Evolutionary conservation across 30 jellyfish, hydroid and myxozoan species (phyloP), one percentile per base, ranked within the genome.

Genomic region (Aurelia sp.): DNA sequence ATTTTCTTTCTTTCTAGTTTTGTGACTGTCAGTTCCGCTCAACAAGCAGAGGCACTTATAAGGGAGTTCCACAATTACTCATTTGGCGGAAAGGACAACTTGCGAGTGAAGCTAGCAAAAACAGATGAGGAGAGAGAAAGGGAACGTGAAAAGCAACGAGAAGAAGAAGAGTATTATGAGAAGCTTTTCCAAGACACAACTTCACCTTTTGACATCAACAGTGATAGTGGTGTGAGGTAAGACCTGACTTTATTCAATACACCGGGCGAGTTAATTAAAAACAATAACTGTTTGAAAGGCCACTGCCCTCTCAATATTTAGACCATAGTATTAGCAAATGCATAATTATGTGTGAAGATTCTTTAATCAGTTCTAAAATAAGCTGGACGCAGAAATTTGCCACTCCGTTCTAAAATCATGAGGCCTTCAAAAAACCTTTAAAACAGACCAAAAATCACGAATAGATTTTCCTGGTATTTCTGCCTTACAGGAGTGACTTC

Each of bases 41-140:
- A 78, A 63, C 93, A 79, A 27, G 98, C 98, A 44, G 93, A 79
- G 72, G 70, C 53, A 5, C 80, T 92, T 5, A 85, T 91, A 8
- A 13, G 51, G 38, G 78, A 80, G 20, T 91, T 57, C 74, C 68
- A 91, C 65, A 82, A 88, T 19, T 91, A 85, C 73, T 80, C 85
- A 16, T 91, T 84, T 72, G 98, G 98, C 21, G 83, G 86, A 38
- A 70, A 72, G 57, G 41, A 72, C 47, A 80, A 62, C 12, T 75
- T 91, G 81, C 84, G 66, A 17, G 91, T 91, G 8, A 83, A 82
- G 62, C 62, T 91, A 31, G 86, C 96, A 2, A 38, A 55, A 15
- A 59, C 82, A 17, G 76, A 35, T 3, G 90, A 89, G 55, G 92
- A 82, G 44, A 64, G 92, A 53, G 86, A 70, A 58, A 69, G 92